phyloP scores from a whole-genome alignment of 2,888 invertebrate species.

The Parnassius apollo region DNA sequence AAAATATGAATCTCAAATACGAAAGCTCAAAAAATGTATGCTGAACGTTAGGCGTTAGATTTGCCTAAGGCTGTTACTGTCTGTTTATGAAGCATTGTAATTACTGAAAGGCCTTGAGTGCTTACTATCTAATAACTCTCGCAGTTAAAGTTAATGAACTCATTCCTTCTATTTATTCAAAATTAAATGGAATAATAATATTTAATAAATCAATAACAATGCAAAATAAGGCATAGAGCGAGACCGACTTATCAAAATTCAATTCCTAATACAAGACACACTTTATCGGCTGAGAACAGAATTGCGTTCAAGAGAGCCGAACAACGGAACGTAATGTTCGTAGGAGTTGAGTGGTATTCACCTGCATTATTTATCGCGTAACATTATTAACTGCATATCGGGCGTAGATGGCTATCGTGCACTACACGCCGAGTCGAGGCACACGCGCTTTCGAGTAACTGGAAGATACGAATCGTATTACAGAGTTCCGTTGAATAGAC shows the following conservation, averaged over 20 bases:
- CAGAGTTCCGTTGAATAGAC: slow-evolving; percentile 42
- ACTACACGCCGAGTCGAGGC: slow-evolving; percentile 64
- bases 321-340: slow-evolving; percentile 37
- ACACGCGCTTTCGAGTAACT: slow-evolving; percentile 70
- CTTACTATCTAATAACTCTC: too few relatives aligned
- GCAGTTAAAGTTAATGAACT: too few relatives aligned
- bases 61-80: too few relatives aligned
- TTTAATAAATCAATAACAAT: slow-evolving; percentile 14
- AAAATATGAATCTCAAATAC: too few relatives aligned
- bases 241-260: slow-evolving; percentile 51
- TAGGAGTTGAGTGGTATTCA: slow-evolving; percentile 58
- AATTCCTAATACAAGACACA: slow-evolving; percentile 55
- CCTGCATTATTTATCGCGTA: slow-evolving; percentile 75
- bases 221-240: slow-evolving; percentile 18
- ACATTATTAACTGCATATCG: slow-evolving; percentile 77
- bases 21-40: too few relatives aligned
- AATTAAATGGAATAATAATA: too few relatives aligned
- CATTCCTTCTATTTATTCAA: too few relatives aligned
- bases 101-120: too few relatives aligned
- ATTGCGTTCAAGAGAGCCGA: slow-evolving; percentile 49
- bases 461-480: slow-evolving; percentile 61
- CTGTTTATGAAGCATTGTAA: too few relatives aligned
- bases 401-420: slow-evolving; percentile 71
- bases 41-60: too few relatives aligned
- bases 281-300: slow-evolving; percentile 46